Conservation (phyloP, 2,797 vertebrate species). For the Iguana delicatissima region DNA sequence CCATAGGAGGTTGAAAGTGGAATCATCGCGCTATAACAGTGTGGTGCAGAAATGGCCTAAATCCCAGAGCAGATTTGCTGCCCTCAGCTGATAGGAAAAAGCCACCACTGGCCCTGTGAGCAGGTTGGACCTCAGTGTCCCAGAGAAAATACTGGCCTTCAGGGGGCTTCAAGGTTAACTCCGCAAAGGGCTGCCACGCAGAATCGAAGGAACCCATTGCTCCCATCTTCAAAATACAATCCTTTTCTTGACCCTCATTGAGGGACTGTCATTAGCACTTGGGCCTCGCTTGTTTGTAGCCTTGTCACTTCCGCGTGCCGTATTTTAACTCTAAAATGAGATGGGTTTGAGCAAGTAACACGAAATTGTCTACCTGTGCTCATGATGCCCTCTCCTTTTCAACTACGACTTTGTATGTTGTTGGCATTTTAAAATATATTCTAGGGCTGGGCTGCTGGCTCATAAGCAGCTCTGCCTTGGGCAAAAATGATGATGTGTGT, state of each 20-base stretch:
- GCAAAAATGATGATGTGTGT: no score
- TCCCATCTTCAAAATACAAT: accelerated
- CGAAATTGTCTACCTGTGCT: no score
- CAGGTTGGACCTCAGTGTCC: neutral
- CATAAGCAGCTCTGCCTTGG: neutral
- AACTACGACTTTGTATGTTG: neutral
- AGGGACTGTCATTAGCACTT: accelerated
- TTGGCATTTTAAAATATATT: neutral
- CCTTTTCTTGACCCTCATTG: neutral
- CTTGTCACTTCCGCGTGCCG: neutral
- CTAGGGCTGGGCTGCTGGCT: neutral
- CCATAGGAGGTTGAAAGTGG: no score
- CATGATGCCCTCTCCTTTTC: neutral
- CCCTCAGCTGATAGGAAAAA: no score
- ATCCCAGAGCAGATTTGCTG: no score
- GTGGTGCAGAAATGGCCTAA: no score
- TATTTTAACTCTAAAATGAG: neutral
- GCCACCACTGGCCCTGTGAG: no score
- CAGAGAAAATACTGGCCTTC: neutral
- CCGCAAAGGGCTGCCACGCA: accelerated
- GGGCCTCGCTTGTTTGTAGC: accelerated
- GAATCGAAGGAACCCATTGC: accelerated
- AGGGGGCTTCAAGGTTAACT: neutral
- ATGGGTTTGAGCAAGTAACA: no score
- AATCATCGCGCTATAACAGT: no score